Base-by-base conservation (phyloP, 2,888 invertebrate species). In the Trichopoda pennipes region DNA sequence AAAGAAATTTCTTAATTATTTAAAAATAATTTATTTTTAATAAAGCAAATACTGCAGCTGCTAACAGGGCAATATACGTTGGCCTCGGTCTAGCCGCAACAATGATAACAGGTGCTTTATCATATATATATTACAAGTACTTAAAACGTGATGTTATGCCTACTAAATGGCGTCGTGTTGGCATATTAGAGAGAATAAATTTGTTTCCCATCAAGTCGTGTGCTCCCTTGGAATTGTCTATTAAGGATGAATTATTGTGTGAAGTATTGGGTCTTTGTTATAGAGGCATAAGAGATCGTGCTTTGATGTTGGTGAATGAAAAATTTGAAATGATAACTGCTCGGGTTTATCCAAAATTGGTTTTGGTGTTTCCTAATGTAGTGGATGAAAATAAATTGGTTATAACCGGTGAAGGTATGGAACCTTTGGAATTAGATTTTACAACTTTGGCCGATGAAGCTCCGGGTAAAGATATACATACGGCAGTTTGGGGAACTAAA, bases 321-420 rank as follows among this genome's bases (percentile, higher is more conserved):
- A 85, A 86, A 16, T 85, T 89, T 69, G 85, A 88, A 83, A 86
- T 90, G 86, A 74, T 90, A 8, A 88, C 90, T 0, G 90, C 90
- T 0, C 86, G 91, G 44, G 84, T 83, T 1, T 90, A 90, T 86
- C 90, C 90, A 0, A 88, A 88, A 58, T 87, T 90, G 87, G 80
- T 90, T 1, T 76, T 84, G 10, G 88, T 90, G 21, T 69, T 76
- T 7, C 84, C 88, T 0, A 86, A 80, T 58, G 61, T 86, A 32
- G 66, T 86, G 9, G 77, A 81, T 0, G 92, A 88, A 9, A 92
- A 93, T 9, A 89, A 93, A 17, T 88, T 95, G 9, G 92, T 92
- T 0, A 88, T 94, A 12, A 91, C 91, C 10, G 93, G 93, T 14
- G 92, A 92, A 0, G 92, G 92, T 9, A 93, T 93, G 93, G 93